A percentile compares a stretch with the other conserved stretches of the same genome.
phyloP scores from a whole-genome alignment of 2,113 vertebrate species.

The Vombatus ursinus region DNA sequence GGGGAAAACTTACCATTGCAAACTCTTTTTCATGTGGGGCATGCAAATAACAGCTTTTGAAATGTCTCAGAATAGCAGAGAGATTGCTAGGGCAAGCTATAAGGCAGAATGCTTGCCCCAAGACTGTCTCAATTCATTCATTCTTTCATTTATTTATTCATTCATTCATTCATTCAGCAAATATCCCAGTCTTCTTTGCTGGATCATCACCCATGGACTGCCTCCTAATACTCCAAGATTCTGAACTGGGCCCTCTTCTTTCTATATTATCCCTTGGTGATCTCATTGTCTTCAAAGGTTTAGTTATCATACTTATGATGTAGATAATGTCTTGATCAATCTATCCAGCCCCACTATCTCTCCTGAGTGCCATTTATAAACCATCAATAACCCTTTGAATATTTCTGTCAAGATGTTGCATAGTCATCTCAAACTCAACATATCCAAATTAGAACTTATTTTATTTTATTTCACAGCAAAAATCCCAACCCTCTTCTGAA shows the following conservation, averaged over 20 bases:
- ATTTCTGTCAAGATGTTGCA: not conserved
- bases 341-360: not conserved
- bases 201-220: not conserved
- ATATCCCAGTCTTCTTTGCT: not conserved
- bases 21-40: conserved; percentile 73
- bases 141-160: not conserved
- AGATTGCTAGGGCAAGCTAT: conserved; percentile 42
- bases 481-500: not conserved
- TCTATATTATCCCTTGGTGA: not conserved
- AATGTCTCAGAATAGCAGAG: conserved; percentile 74
- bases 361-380: not conserved
- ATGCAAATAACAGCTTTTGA: conserved; percentile 69
- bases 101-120: not conserved
- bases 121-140: not conserved
- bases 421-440: not conserved
- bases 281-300: not conserved
- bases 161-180: not conserved
- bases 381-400: not conserved
- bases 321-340: not conserved
- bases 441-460: not conserved
- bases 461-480: not conserved
- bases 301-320: not conserved
- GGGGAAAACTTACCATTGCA: conserved; percentile 76
- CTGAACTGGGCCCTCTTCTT: not conserved
- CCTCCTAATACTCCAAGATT: not conserved